Evolutionary conservation across 2,888 invertebrate genomes (phyloP).

Genomic region (Cotesia congregata): DNA sequence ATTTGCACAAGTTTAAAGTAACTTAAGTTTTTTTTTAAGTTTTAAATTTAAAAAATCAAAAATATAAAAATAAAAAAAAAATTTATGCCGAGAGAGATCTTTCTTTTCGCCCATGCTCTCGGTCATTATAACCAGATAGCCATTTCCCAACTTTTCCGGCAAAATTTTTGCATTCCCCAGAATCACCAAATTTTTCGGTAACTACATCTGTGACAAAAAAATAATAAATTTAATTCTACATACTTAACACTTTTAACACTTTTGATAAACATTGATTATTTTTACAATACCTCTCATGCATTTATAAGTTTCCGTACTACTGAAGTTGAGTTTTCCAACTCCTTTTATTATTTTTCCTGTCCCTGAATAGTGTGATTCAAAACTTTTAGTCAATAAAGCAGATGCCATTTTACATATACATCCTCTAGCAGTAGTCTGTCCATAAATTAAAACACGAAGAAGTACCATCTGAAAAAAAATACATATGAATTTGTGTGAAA

Average conservation of each 20-base stretch:
- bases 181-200: too few relatives aligned
- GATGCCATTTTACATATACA: constrained; percentile 24
- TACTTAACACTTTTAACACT: too few relatives aligned
- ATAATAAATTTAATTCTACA: too few relatives aligned
- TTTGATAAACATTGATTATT: neutral
- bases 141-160: constrained; percentile 1
- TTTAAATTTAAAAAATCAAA: too few relatives aligned
- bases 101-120: constrained; percentile 4
- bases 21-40: too few relatives aligned
- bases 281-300: constrained; percentile 18
- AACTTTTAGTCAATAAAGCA: constrained; percentile 17
- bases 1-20: too few relatives aligned
- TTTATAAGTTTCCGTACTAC: constrained; percentile 11
- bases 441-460: constrained; percentile 9
- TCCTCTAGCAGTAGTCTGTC: neutral
- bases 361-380: constrained; percentile 15
- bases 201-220: too few relatives aligned
- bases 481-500: too few relatives aligned
- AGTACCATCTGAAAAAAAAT: neutral
- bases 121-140: neutral
- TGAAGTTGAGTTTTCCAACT: constrained; percentile 18
- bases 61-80: too few relatives aligned
- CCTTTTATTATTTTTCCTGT: constrained; percentile 17
- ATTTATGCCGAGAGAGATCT: too few relatives aligned
- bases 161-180: constrained; percentile 1